Conservation (phyloP, 1,140 invertebrate genomes). For the Drosophila kohkoa region DNA sequence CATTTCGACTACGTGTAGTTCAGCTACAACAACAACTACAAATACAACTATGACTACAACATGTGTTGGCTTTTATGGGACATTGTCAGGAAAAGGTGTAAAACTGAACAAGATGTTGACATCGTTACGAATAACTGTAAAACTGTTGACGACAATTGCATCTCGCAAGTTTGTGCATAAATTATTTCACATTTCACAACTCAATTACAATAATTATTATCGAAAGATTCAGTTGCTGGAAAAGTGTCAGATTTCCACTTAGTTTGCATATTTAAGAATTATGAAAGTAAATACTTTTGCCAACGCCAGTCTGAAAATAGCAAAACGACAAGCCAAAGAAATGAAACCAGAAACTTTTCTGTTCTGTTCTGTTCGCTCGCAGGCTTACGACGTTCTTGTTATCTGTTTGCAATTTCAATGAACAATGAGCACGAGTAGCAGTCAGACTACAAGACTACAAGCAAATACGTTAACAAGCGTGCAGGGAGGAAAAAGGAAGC, state of each 20-base stretch:
- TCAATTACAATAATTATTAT: background rate
- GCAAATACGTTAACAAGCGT: conserved; percentile 17
- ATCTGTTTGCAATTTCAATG: conserved; percentile 34
- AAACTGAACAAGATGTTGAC: conserved; percentile 7
- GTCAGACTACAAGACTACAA: background rate
- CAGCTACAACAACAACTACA: background rate
- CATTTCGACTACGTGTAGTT: background rate
- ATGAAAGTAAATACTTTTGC: conserved; percentile 3
- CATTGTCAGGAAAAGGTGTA: background rate
- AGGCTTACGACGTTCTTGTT: conserved; percentile 43
- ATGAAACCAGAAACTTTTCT: conserved; percentile 23
- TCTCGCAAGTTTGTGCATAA: background rate
- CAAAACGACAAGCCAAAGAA: conserved; percentile 21
- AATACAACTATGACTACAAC: conserved; percentile 3
- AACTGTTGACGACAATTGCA: background rate
- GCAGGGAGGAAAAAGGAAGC: background rate
- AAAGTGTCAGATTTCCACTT: conserved; percentile 12
- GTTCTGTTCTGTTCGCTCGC: background rate
- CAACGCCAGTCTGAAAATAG: conserved; percentile 40
- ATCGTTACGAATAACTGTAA: background rate
- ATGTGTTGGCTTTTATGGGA: conserved; percentile 12
- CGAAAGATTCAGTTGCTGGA: background rate
- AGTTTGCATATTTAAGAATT: conserved; percentile 8
- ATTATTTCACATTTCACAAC: conserved; percentile 1
- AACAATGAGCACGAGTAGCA: conserved; percentile 1